Evolutionary conservation across 2,888 invertebrate species (phyloP), one percentile per base, ranked within the genome.

Genomic region (Endomychus coccineus): DNA sequence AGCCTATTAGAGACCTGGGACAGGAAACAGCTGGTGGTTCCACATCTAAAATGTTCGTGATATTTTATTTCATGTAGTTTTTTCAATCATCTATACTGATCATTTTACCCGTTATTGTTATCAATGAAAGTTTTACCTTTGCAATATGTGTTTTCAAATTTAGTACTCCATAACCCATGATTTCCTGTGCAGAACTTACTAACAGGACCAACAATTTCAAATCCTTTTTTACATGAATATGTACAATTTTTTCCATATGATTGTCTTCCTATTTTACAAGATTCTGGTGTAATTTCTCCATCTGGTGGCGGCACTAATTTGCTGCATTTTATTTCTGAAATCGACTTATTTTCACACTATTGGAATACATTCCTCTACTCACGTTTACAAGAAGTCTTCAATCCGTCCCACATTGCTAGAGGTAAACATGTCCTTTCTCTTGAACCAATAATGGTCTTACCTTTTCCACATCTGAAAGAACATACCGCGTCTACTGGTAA

Each of bases 381-480:
- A 79, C 79, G 75, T 68, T 75, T 76, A 55, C 82, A 83, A 29
- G 73, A 68, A 1, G 76, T 72, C 43, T 72, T 73, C 7, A 80
- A 63, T 2, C 82, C 82, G 50, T 79, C 78, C 82, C 82, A 83
- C 53, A 74, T 70, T 0, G 77, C 74, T 27, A 79, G 64, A 0
- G 80, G 78, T 27, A 83, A 62, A 51, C 82, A 83, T 16, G 73
- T 76, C 22, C 81, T 61, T 42, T 71, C 70, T 42, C 68, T 67
- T 10, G 80, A 78, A 1, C 81, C 81, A 12, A 77, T 72, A 28
- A 80, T 61, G 45, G 71, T 70, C 55, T 71, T 75, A 1, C 80
- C 81, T n/a, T 66, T 63, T 37, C 73, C 69, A 52, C 82, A 83
- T 9, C 67, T 67, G 51, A 80, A 80, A 19, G 69, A 68, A 50